Conservation (phyloP, 2,888 invertebrate genomes). For the Hirtodrosophila trivittata region DNA sequence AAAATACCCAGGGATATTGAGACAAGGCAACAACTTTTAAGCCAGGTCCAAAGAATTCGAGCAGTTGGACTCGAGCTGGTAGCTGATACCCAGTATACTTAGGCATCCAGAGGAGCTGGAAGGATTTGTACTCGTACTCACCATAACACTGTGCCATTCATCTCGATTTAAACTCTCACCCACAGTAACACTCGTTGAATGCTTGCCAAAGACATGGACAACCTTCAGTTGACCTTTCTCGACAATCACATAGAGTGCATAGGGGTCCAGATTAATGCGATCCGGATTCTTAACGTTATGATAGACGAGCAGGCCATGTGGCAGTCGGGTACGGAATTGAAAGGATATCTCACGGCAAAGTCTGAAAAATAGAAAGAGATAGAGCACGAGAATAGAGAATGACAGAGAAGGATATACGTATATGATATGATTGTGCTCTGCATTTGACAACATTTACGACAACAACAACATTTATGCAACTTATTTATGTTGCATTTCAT, state of each 20-base stretch:
- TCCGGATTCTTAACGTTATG: conserved; percentile 95
- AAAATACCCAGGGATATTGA: too few relatives aligned
- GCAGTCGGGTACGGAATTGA: conserved; percentile 93
- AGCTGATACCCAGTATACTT: too few relatives aligned
- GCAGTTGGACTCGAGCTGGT: too few relatives aligned
- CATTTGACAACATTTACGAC: conserved; percentile 55
- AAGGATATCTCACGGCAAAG: conserved; percentile 94
- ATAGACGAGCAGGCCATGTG: conserved; percentile 94
- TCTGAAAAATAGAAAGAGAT: conserved; percentile 84
- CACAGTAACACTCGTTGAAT: conserved; percentile 91
- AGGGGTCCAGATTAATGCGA: conserved; percentile 91
- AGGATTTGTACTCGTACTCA: conserved; percentile 76
- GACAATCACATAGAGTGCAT: conserved; percentile 95
- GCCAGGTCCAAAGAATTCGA: too few relatives aligned
- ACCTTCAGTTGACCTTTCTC: conserved; percentile 96
- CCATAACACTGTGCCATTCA: conserved; percentile 95
- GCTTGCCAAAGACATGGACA: conserved; percentile 95
- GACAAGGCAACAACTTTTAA: too few relatives aligned
- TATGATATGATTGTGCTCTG: conserved; percentile 55
- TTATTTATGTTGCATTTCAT: not conserved
- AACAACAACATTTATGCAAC: not conserved
- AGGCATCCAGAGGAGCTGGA: too few relatives aligned
- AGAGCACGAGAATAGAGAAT: conserved; percentile 31
- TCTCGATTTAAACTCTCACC: conserved; percentile 94
- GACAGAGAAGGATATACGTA: conserved; percentile 8